Base-by-base conservation (phyloP, 1,140 invertebrate species). In the Apis dorsata region DNA sequence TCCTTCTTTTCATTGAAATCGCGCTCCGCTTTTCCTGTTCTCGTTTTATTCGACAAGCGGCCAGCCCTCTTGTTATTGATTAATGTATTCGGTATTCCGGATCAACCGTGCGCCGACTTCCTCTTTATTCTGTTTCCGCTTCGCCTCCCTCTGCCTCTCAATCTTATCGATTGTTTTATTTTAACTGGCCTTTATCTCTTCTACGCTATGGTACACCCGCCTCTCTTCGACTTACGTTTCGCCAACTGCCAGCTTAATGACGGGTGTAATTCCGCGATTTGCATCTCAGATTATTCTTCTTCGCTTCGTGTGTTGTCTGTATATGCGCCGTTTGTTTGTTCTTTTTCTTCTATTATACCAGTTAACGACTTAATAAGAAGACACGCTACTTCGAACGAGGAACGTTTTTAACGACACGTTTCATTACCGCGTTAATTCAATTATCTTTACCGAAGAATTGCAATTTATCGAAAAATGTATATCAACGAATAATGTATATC, bases 31-130 rank as follows among this genome's bases (percentile, higher is more conserved):
- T 77, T 53, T 70, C 78, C 65, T 63, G 49, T 81, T 81, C 60
- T 28, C 59, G 68, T 85, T 87, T 81, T 85, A 87, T 73, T 80
- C 76, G 74, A 81, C 85, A 76, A 83, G 34, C 81, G 85, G 79
- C 21, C 74, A 66, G 70, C 66, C 59, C 60, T 81, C 74, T 85
- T 84, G 68, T 87, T 88, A 87, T 87, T 88, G 86, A 88, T 88
- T 87, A 88, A 88, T 81, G 86, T 85, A 87, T 88, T 87, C 82
- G 85, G 86, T 87, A 88, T 87, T 88, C 82, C 79, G 82, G 86
- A 87, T 88, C 82, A 83, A 86, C 86, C 81, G 75, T 83, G 85
- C 86, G 85, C 74, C 73, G 69, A 49, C 73, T 86, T 78, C 62
- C 82, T 85, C 79, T 62, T 68, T 74, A 19, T 69, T 63, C 77